These are phyloP conservation scores for Sthenelais limicola DNA, from an alignment of 2,888 invertebrate genomes.

Conservation along the genomic window DNA sequence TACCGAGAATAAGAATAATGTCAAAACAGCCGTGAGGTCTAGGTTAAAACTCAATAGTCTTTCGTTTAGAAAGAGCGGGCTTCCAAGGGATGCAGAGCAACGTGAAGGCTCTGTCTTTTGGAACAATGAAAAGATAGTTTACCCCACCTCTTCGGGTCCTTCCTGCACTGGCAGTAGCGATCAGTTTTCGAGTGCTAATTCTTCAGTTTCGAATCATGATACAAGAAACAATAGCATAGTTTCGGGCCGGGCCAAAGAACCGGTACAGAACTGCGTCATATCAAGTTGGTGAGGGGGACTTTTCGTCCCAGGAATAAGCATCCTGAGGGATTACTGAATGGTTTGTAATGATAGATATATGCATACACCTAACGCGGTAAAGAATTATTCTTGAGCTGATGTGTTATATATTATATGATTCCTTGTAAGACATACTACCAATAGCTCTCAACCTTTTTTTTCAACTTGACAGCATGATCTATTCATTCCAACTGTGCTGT, in stretches of 20 bases:
- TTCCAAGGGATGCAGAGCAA: slow-evolving; percentile 18
- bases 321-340: slow-evolving; percentile 11
- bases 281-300: slow-evolving; percentile 33
- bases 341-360: too few relatives aligned
- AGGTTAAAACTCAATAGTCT: slow-evolving; percentile 17
- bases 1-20: not conserved
- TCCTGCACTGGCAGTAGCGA: not conserved
- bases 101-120: slow-evolving; percentile 28
- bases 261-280: slow-evolving; percentile 1
- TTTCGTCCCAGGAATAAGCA: slow-evolving; percentile 13
- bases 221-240: slow-evolving; percentile 12
- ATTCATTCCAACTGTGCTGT: too few relatives aligned
- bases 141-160: not conserved
- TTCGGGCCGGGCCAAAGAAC: slow-evolving; percentile 21
- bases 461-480: too few relatives aligned
- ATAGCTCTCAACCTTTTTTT: too few relatives aligned
- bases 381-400: too few relatives aligned
- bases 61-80: slow-evolving; percentile 8
- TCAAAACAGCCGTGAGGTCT: slow-evolving; percentile 1
- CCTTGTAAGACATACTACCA: too few relatives aligned
- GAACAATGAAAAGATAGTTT: slow-evolving; percentile 33
- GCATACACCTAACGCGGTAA: too few relatives aligned
- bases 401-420: too few relatives aligned
- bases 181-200: slow-evolving; percentile 5
- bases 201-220: slow-evolving; percentile 9